phyloP scores from a whole-genome alignment of 2,113 vertebrate species.

The Gracilinanus agilis region DNA sequence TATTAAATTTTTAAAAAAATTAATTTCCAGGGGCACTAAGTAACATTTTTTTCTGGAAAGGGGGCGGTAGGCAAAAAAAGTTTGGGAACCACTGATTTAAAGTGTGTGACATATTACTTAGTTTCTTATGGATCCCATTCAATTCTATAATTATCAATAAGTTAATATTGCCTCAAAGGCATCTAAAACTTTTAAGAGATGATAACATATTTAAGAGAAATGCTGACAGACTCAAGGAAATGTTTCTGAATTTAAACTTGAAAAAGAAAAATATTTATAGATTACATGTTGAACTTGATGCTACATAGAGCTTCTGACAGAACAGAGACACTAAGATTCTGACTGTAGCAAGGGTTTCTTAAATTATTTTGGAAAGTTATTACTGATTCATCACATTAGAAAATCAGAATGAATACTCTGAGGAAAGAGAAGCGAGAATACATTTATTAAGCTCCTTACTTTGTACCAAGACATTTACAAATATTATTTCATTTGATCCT shows the following conservation, averaged over 20 bases:
- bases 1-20: too few relatives aligned
- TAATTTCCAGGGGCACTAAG: too few relatives aligned
- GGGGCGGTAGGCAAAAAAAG: too few relatives aligned
- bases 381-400: background rate
- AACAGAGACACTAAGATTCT: background rate
- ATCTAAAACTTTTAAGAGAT: conserved; percentile 42
- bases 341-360: background rate
- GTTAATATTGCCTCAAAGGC: conserved; percentile 15
- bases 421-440: background rate
- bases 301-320: background rate
- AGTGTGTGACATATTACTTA: background rate
- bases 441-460: background rate
- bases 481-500: background rate
- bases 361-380: background rate
- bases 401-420: background rate
- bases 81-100: too few relatives aligned
- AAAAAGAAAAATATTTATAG: background rate
- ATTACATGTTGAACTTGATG: background rate
- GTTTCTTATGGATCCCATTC: conserved; percentile 4
- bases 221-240: background rate
- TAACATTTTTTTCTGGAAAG: too few relatives aligned
- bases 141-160: conserved; percentile 35
- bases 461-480: background rate
- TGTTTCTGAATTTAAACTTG: background rate
- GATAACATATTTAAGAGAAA: conserved; percentile 44